These are phyloP conservation scores for Gymnocheta viridis DNA, from an alignment of 2,888 invertebrate genomes.

Conservation along the genomic window DNA sequence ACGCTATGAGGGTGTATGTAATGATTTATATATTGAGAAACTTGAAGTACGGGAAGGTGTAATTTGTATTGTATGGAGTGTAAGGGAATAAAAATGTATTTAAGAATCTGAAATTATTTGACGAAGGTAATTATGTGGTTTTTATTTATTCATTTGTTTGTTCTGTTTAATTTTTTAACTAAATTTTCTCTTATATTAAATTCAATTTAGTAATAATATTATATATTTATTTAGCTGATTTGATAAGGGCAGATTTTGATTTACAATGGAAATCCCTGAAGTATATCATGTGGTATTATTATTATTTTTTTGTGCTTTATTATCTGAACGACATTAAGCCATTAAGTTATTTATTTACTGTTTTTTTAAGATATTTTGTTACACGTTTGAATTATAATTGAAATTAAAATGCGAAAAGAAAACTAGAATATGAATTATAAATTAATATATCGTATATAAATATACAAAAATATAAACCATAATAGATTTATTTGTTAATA, in stretches of 20 bases:
- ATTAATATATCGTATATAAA: too few species aligned
- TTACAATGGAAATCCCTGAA: conserved; percentile 15
- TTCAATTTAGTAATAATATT: conserved; percentile 35
- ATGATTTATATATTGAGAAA: not conserved
- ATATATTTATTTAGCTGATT: conserved; percentile 40
- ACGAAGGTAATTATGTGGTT: conserved; percentile 33
- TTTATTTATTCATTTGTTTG: conserved; percentile 36
- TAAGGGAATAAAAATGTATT: conserved; percentile 5
- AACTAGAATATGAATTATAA: too few species aligned
- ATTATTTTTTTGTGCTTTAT: not conserved
- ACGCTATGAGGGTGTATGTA: not conserved
- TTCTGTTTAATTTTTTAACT: not conserved
- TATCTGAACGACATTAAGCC: conserved; percentile 4
- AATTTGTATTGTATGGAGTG: not conserved
- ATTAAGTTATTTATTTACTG: not conserved
- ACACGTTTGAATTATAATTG: not conserved
- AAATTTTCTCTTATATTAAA: not conserved
- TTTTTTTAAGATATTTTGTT: not conserved
- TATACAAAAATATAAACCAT: too few species aligned
- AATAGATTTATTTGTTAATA: too few species aligned
- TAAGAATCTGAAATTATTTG: conserved; percentile 37
- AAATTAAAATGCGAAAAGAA: too few species aligned
- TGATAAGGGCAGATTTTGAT: conserved; percentile 13
- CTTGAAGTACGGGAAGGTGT: not conserved
- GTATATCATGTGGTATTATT: not conserved